Percentiles rank a stretch among this genome's conserved stretches.
Conservation (phyloP, 2,113 vertebrate species). For the Larimichthys polyactis region DNA sequence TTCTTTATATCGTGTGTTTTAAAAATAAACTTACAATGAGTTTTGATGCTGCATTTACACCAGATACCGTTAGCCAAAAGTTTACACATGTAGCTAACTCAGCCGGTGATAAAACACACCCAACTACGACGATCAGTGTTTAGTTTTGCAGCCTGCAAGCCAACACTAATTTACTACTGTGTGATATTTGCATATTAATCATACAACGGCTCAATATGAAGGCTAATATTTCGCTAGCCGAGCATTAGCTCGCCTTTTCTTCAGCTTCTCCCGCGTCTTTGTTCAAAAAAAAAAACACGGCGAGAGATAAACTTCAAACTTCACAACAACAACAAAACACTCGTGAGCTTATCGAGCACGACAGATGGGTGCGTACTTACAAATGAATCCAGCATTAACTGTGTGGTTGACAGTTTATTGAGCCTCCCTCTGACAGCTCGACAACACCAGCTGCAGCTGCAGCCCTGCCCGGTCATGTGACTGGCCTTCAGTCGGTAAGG, state of each 20-base stretch:
- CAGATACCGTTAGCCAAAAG: neutral
- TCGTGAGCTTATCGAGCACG: neutral
- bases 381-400: neutral
- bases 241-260: conserved; percentile 49
- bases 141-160: neutral
- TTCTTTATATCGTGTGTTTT: neutral
- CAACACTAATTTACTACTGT: neutral
- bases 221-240: neutral
- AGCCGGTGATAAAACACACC: neutral
- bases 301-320: neutral
- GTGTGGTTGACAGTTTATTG: conserved; percentile 50
- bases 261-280: neutral
- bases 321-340: neutral
- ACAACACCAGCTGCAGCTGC: conserved; percentile 50
- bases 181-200: neutral
- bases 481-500: conserved; percentile 32
- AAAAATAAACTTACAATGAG: neutral
- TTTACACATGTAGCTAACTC: neutral
- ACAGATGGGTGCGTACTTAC: neutral
- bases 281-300: neutral
- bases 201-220: rapidly evolving
- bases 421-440: conserved; percentile 66
- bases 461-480: conserved; percentile 78
- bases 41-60: neutral
- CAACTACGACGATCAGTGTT: neutral